A percentile compares a stretch with the other conserved stretches of the same genome.
Evolutionary conservation across 2,113 vertebrate species (phyloP).

Genomic region (Morphnarchus princeps): DNA sequence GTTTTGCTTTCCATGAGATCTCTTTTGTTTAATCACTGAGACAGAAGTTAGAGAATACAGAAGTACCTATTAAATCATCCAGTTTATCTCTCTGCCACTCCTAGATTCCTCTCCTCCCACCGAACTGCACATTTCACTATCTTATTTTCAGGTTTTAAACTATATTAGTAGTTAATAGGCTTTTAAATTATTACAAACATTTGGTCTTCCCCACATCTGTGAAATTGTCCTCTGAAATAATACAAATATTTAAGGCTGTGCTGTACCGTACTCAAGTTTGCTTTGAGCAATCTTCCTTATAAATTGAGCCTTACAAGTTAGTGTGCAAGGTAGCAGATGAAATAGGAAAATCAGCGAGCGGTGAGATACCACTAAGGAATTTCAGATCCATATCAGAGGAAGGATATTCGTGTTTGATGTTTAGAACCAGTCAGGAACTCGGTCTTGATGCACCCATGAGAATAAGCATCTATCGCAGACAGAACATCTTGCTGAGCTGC

Average conservation of each 20-base stretch:
- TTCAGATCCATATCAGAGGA: constrained; percentile 54
- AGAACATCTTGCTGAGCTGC: not conserved
- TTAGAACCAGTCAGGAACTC: constrained; percentile 24
- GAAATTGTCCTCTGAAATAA: not conserved
- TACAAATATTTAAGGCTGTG: not conserved
- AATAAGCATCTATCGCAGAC: not conserved
- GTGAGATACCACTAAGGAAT: constrained; percentile 43
- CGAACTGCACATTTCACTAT: not conserved
- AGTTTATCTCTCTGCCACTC: not conserved
- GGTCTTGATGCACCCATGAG: not conserved
- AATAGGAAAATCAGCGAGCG: not conserved
- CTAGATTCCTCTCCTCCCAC: not conserved
- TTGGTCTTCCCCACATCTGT: not conserved
- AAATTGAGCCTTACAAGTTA: not conserved
- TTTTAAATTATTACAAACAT: not conserved
- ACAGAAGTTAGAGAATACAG: not conserved
- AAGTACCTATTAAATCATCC: not conserved
- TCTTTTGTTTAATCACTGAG: not conserved
- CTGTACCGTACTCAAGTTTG: not conserved
- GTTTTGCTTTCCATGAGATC: not conserved
- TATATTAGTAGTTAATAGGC: not conserved
- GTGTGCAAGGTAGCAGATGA: not conserved
- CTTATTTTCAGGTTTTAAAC: not conserved
- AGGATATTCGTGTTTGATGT: constrained; percentile 45
- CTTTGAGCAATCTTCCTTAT: not conserved